These are phyloP conservation scores for Episyrphus balteatus DNA, from an alignment of 1,140 invertebrate genomes.

Conservation along the genomic window DNA sequence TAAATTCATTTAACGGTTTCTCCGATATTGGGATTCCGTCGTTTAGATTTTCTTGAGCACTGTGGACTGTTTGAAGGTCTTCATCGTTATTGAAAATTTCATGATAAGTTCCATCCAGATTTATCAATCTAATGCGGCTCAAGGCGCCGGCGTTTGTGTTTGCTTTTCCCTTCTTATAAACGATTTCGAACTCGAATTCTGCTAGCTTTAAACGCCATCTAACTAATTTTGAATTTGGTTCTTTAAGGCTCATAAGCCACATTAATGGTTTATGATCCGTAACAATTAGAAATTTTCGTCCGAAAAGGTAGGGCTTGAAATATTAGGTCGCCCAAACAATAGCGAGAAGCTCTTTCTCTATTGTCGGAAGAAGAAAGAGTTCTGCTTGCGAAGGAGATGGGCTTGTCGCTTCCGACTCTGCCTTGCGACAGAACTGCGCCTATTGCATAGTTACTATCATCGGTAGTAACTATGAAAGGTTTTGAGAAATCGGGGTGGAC, in stretches of 20 bases:
- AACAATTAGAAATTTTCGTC: slow-evolving; percentile 16
- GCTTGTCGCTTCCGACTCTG: slow-evolving; percentile 16
- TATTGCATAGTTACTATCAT: slow-evolving; percentile 18
- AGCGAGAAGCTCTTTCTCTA: slow-evolving; percentile 28
- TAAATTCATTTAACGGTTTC: slow-evolving; percentile 13
- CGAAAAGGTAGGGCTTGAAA: slow-evolving; percentile 35
- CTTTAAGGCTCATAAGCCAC: slow-evolving; percentile 35
- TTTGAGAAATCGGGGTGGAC: slow-evolving; percentile 30
- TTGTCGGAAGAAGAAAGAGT: slow-evolving; percentile 28
- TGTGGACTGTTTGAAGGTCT: not conserved
- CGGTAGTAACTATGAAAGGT: slow-evolving; percentile 18
- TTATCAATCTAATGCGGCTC: slow-evolving; percentile 7
- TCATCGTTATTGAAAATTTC: not conserved
- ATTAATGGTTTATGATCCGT: slow-evolving; percentile 9
- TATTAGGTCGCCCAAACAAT: slow-evolving; percentile 35
- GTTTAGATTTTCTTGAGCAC: slow-evolving; percentile 1
- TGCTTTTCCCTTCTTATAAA: slow-evolving; percentile 29
- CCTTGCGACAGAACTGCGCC: slow-evolving; percentile 18
- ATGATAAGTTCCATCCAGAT: not conserved
- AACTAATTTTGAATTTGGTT: slow-evolving; percentile 17
- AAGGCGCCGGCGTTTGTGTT: slow-evolving; percentile 29
- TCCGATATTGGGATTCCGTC: slow-evolving; percentile 10
- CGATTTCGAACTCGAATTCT: slow-evolving; percentile 29
- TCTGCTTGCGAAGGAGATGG: slow-evolving; percentile 32
- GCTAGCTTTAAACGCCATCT: slow-evolving; percentile 15